phyloP scores from a whole-genome alignment of 2,113 vertebrate genomes.

The Hiodon tergisus region DNA sequence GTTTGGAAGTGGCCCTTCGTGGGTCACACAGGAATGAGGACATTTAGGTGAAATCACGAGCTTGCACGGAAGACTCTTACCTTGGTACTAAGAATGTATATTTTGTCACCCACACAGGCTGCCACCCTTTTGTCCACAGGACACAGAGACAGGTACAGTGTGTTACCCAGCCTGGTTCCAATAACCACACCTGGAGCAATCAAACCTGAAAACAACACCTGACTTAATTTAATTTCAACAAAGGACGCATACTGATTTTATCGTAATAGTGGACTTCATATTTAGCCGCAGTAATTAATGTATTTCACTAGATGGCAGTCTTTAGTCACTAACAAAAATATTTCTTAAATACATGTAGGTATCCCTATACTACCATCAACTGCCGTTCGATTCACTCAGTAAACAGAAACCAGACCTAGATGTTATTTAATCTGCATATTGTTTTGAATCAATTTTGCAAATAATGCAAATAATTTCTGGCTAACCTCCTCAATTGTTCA shows the following conservation, averaged over 20 bases:
- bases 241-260: background rate
- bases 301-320: conserved; percentile 8
- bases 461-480: too few relatives aligned
- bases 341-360: background rate
- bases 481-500: too few relatives aligned
- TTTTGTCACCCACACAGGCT: conserved; percentile 59
- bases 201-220: conserved; percentile 55
- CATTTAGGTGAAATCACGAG: background rate
- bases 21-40: too few relatives aligned
- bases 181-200: conserved; percentile 63
- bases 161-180: conserved; percentile 60
- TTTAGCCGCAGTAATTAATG: conserved; percentile 1
- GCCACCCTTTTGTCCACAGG: conserved; percentile 61
- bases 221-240: conserved; percentile 1
- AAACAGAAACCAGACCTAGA: too few relatives aligned
- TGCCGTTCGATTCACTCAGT: too few relatives aligned
- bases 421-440: too few relatives aligned
- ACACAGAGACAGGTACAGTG: conserved; percentile 68
- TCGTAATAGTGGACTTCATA: background rate
- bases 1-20: too few relatives aligned
- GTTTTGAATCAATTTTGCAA: too few relatives aligned
- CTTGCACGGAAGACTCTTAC: conserved; percentile 45
- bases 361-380: background rate
- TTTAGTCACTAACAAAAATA: background rate
- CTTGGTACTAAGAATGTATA: conserved; percentile 65